These are phyloP conservation scores for Spialia ferax DNA, from an alignment of 2,888 invertebrate species.

Conservation along the genomic window DNA sequence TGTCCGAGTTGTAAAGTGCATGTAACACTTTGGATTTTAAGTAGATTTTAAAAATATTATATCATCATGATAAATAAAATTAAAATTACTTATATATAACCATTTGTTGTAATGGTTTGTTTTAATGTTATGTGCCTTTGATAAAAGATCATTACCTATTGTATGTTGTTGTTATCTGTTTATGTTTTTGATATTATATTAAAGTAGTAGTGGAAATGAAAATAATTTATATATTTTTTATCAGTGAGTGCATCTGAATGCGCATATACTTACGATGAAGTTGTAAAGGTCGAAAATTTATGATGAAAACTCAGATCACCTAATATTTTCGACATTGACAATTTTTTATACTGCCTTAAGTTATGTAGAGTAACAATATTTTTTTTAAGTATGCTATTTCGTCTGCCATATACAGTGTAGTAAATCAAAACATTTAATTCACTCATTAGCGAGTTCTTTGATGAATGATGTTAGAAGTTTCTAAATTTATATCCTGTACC, in stretches of 20 bases:
- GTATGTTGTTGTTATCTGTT: conserved; percentile 53
- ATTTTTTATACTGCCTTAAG: neutral
- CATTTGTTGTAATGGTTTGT: conserved; percentile 60
- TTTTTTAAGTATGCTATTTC: too few species aligned
- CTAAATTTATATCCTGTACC: too few species aligned
- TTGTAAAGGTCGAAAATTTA: neutral
- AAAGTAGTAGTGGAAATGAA: neutral
- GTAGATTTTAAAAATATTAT: neutral
- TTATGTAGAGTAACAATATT: neutral
- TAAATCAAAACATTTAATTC: too few species aligned
- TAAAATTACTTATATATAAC: conserved; percentile 45
- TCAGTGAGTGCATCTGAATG: neutral
- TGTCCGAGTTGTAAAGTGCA: neutral
- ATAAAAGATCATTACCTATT: conserved; percentile 46
- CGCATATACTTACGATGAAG: neutral
- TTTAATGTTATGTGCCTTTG: conserved; percentile 66
- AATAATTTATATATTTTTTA: conserved; percentile 10
- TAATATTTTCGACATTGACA: neutral
- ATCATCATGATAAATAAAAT: conserved; percentile 10
- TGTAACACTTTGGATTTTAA: neutral
- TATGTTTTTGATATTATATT: conserved; percentile 25
- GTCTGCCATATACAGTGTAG: too few species aligned
- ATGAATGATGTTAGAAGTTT: too few species aligned
- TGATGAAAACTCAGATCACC: neutral
- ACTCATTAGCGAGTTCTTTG: too few species aligned